Base-by-base conservation (phyloP, 2,888 invertebrate genomes). In the Rhimphoctona megacephalus region DNA sequence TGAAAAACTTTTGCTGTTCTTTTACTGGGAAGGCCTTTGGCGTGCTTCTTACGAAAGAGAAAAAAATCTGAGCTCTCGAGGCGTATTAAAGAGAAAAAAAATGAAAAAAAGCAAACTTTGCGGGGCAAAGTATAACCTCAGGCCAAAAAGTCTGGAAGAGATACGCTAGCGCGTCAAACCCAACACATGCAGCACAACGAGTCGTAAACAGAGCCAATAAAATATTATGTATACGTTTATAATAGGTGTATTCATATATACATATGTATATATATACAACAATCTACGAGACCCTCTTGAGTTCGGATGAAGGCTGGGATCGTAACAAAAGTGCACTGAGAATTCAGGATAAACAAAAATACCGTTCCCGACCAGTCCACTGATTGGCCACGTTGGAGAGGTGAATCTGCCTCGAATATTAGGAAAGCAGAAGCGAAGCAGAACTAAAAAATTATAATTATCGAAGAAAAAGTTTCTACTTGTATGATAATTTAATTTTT, bases 181-280 rank as follows among this genome's bases (percentile, higher is more conserved):
- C 70, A 72, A 64, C 73, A 43, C 66, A 43, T 73, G 90, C 90
- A 67, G 90, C 90, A 86, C 90, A 87, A 87, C 87, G 89, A 92
- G 91, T 92, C 94, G 90, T 94, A 93, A 93, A 94, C 93, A 93
- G 92, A 93, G 91, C 93, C 91, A 93, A 93, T 93, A 94, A 93
- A 94, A 93, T 93, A 93, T 93, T 92, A 92, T 90, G 89, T 90
- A 90, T 90, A 91, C 90, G 88, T 88, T 83, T 90, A 89, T 76
- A 78, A 77, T 78, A 36, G 66, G 69, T 69, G 67, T 69, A 54
- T n/a, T 57, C 43, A 49, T 25, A 33, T 30, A 30, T 52, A 49
- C 7, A n/a, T n/a, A n/a, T n/a, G n/a, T n/a, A 49, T 25, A 33
- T 30, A 30, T 52, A 49, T 7, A 33, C 17, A 70, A 70, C 17